Base-by-base conservation (phyloP, 2,888 invertebrate species). In the Oasisia sp. region DNA sequence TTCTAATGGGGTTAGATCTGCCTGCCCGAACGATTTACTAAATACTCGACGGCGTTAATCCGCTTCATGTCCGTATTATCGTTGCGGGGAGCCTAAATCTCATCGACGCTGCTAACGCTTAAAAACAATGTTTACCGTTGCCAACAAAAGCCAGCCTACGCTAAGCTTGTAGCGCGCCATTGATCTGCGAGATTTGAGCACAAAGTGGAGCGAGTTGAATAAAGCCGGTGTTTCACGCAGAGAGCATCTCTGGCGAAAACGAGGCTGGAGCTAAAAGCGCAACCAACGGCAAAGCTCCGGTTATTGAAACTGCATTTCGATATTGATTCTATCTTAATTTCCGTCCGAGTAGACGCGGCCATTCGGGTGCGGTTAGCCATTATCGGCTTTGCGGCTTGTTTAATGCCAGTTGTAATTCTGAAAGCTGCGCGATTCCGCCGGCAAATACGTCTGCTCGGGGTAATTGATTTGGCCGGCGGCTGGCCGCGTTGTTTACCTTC, bases 361-460 rank as follows among this genome's bases (percentile, higher is more conserved):
- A 27, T 74, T 74, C 74, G 74, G 74, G n/a, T 27, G 74, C 74
- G 74, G 74, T 74, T 74, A 74, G 74, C 74, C 74, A 74, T 74
- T 74, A 74, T 74, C 74, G 74, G 74, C 74, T 74, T 74, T 74
- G 74, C 74, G 74, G 74, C 74, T 74, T 74, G 19, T 74, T 74
- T 74, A 74, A 74, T 74, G 74, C 74, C 74, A 74, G 74, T 74
- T 27, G 74, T 74, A 74, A 74, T 74, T 74, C 74, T 74, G n/a
- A 74, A 74, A 74, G 74, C 74, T 74, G 74, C 27, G 74, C 74
- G 74, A 74, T 74, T 74, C 74, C 74, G 74, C 74, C 74, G 74
- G 74, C 74, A 74, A 74, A 74, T 74, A 74, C 19, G 74, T 74
- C 14, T n/a, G 74, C n/a, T 74, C 19, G 19, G 74, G 74, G 74